Evolutionary conservation across 1,140 invertebrate genomes (phyloP), one percentile per base, ranked within the genome.

Genomic region (Dendrolimus punctatus): DNA sequence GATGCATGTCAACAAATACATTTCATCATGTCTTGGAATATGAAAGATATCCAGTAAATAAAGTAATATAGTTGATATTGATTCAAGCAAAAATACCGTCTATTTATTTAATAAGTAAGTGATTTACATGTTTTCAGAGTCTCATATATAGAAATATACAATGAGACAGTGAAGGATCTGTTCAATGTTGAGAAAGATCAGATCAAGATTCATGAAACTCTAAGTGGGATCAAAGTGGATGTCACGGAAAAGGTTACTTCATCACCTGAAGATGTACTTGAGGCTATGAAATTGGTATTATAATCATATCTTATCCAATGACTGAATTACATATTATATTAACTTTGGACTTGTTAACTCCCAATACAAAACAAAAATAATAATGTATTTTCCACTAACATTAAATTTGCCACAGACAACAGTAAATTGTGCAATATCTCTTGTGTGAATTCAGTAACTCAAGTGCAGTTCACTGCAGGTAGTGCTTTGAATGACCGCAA

Each of bases 141-240:
- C 40, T 93, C 93, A 0, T 95, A 92, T 73, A 90, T 95, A 51
- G 94, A 95, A 79, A 95, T 96, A 49, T 95, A 95, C 62, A 95
- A 95, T 83, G 95, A 96, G 75, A 91, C 90, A 56, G 85, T 96
- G 0, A 91, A 89, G 57, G 94, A 96, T 74, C 78, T 95, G 0
- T 71, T 96, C 0, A 82, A 91, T 57, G 77, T 87, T 4, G 81
- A 87, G 40, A 88, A 87, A 41, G 87, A 83, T 39, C 89, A 91
- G 62, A 66, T 95, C 0, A 93, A 92, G 74, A 86, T 95, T 41
- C 81, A 90, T 8, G 92, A 94, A 66, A 88, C 90, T 37, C 62
- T 73, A 49, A 54, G 78, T 23, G 87, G 88, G 46, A 90, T 91
- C 0, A 86, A 89, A 59, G 87, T 91, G 8, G 85, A 90, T 49